Evolutionary conservation across 2,113 vertebrate species (phyloP).

Genomic region (Todiramphus saurophagus): DNA sequence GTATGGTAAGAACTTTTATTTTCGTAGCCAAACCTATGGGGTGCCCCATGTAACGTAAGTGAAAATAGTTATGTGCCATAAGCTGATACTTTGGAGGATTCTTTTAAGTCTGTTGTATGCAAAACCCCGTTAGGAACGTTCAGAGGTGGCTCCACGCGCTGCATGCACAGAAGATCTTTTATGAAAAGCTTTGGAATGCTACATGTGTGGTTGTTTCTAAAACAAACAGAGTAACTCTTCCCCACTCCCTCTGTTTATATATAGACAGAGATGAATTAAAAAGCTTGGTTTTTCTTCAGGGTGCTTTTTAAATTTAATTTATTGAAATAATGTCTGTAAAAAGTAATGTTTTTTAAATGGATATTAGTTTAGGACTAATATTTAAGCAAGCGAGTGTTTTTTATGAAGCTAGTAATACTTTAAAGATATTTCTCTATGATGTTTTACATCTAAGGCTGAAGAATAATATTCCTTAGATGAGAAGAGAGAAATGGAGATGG

Average conservation of each 20-base stretch:
- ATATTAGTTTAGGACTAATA: not conserved
- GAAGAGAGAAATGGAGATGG: not conserved
- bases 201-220: not conserved
- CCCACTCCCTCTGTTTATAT: constrained; percentile 19
- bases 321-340: not conserved
- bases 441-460: not conserved
- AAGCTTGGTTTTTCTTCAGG: not conserved
- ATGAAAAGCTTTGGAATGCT: not conserved
- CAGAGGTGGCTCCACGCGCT: not conserved
- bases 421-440: not conserved
- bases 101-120: not conserved
- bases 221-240: constrained; percentile 33
- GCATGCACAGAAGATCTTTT: not conserved
- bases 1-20: not conserved
- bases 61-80: not conserved
- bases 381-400: not conserved
- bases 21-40: not conserved
- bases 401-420: not conserved
- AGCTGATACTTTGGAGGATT: not conserved
- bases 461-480: not conserved
- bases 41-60: not conserved
- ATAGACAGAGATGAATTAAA: not conserved
- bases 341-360: not conserved
- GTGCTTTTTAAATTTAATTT: not conserved
- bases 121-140: not conserved